Percentiles rank a stretch among this genome's conserved stretches.
Conservation (phyloP, 2,797 vertebrate species). For the Orientallactaga sibirica region DNA sequence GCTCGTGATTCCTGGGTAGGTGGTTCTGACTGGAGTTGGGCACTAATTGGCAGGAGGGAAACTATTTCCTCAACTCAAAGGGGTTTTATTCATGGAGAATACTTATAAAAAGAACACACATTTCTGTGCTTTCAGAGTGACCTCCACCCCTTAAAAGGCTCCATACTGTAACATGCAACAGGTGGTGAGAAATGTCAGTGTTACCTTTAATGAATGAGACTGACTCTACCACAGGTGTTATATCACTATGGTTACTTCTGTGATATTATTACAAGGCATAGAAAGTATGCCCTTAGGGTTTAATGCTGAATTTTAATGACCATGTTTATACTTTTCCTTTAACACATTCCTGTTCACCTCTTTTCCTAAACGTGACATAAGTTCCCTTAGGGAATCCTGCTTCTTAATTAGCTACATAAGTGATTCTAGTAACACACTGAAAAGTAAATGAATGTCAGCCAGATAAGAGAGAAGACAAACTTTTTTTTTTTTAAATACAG, state of each 20-base stretch:
- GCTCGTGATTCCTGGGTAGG: conserved; percentile 54
- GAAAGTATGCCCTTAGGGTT: background rate
- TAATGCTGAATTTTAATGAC: background rate
- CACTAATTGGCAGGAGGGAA: conserved; percentile 52
- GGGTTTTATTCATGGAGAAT: conserved; percentile 1
- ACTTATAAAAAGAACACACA: conserved; percentile 50
- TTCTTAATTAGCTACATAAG: background rate
- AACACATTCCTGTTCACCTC: background rate
- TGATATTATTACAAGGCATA: background rate
- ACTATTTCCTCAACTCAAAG: conserved; percentile 41
- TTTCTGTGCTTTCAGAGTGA: conserved; percentile 37
- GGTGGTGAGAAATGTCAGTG: background rate
- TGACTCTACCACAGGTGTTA: background rate
- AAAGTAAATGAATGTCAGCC: background rate
- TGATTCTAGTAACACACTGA: background rate
- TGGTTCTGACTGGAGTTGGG: conserved; percentile 58
- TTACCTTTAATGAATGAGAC: background rate
- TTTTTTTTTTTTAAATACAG: background rate
- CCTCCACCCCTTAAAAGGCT: background rate
- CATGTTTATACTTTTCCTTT: conserved; percentile 40
- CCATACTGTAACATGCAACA: background rate
- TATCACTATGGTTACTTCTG: background rate
- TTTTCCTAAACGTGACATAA: background rate
- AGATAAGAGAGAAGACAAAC: background rate
- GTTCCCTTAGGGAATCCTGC: background rate